A percentile compares a stretch with the other conserved stretches of the same genome.
Conservation (phyloP, 1,140 invertebrate genomes). For the Lepidurus couesii region DNA sequence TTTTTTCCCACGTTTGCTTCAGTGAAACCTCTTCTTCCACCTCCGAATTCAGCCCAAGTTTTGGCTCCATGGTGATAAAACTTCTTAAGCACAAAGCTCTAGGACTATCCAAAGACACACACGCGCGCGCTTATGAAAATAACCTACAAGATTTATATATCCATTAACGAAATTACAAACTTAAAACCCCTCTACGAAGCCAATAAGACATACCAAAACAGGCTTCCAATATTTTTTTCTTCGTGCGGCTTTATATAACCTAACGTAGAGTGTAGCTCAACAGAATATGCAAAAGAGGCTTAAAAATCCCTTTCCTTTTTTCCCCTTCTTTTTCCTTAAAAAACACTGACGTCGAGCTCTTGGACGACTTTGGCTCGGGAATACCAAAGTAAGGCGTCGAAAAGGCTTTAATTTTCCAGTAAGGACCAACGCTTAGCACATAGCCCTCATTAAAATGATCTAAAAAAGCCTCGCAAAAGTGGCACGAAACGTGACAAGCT, state of each 20-base stretch:
- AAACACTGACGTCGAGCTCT: neutral
- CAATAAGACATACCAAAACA: neutral
- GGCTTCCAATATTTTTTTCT: neutral
- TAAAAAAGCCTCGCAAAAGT: too few species aligned
- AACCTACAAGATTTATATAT: conserved; percentile 4
- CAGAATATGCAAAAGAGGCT: neutral
- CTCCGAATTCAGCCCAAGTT: too few species aligned
- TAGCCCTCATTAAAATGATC: too few species aligned
- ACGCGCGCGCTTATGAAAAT: neutral
- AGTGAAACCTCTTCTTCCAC: too few species aligned
- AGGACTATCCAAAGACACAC: too few species aligned
- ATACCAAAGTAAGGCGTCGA: neutral
- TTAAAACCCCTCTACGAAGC: neutral
- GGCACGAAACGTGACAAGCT: too few species aligned
- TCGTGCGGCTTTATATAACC: neutral
- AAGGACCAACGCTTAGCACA: too few species aligned
- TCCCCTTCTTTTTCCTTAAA: neutral
- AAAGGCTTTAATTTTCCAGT: too few species aligned
- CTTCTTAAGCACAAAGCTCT: too few species aligned
- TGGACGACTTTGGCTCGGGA: neutral
- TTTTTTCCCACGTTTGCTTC: too few species aligned
- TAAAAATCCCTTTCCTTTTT: neutral
- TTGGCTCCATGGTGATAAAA: too few species aligned
- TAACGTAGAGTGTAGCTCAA: neutral
- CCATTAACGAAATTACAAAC: conserved; percentile 4